Evolutionary conservation across 2,797 vertebrate species (phyloP).

Genomic region (Glossophaga mutica): DNA sequence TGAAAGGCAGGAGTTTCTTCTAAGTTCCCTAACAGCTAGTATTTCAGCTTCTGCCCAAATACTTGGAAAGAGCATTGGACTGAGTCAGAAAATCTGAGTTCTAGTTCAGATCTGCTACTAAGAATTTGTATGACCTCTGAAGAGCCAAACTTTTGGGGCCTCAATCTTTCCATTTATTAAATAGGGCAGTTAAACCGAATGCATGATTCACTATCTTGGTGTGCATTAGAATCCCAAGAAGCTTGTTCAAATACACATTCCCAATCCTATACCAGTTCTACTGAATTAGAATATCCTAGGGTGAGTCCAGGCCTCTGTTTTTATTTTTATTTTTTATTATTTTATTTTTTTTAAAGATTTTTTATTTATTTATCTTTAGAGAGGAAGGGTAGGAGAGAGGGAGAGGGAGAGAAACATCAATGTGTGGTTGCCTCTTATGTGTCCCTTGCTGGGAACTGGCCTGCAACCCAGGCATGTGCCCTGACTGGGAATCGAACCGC

Average conservation of each 20-base stretch:
- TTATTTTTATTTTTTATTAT: no score
- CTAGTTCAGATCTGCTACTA: background rate
- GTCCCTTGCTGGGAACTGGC: no score
- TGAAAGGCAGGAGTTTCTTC: background rate
- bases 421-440: no score
- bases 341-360: no score
- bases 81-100: constrained; percentile 29
- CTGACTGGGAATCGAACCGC: no score
- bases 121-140: background rate
- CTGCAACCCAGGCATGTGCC: no score
- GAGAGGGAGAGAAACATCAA: no score
- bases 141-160: background rate
- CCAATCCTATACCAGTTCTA: background rate
- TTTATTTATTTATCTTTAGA: no score
- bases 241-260: constrained; percentile 20
- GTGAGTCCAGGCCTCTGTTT: background rate
- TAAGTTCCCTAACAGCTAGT: background rate
- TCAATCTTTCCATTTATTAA: constrained; percentile 26
- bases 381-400: no score
- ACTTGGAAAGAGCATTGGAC: background rate
- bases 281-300: background rate
- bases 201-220: background rate
- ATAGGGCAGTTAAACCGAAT: background rate
- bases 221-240: background rate
- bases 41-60: background rate